Percentiles rank a stretch among this genome's conserved stretches.
phyloP scores from a whole-genome alignment of 2,113 vertebrate genomes.

The Malurus cyaneus region DNA sequence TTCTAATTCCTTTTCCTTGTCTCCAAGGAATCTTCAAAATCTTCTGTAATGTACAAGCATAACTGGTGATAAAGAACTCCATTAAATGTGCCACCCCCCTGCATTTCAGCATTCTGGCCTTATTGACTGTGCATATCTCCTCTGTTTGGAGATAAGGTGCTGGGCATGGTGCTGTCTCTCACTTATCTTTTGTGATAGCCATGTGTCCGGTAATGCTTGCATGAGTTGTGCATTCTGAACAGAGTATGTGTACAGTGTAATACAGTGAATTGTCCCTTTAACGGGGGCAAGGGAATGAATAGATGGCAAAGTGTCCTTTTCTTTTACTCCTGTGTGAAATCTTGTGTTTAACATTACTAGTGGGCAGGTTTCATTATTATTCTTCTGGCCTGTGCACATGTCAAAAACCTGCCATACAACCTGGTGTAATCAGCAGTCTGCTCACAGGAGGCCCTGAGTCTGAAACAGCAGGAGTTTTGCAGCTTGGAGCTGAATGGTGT shows the following conservation, averaged over 20 bases:
- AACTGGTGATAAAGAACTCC: background rate
- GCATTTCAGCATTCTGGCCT: background rate
- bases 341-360: background rate
- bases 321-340: background rate
- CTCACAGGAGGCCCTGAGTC: constrained; percentile 5
- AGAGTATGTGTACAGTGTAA: background rate
- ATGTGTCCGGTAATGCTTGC: background rate
- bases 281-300: background rate
- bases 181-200: background rate
- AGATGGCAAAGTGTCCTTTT: background rate
- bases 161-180: background rate
- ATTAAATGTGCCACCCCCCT: accelerated
- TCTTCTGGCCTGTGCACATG: background rate
- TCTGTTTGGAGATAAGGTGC: background rate
- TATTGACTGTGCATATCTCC: background rate
- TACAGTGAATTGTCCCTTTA: background rate
- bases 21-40: background rate
- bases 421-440: constrained; percentile 36
- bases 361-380: background rate
- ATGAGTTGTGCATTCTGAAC: background rate
- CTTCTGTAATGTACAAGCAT: background rate
- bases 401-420: background rate
- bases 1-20: background rate
- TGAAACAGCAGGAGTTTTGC: constrained; percentile 34
- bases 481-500: constrained; percentile 21